Evolutionary conservation across 2,797 vertebrate species (phyloP), one percentile per base, ranked within the genome.

Genomic region (Aplochiton taeniatus): DNA sequence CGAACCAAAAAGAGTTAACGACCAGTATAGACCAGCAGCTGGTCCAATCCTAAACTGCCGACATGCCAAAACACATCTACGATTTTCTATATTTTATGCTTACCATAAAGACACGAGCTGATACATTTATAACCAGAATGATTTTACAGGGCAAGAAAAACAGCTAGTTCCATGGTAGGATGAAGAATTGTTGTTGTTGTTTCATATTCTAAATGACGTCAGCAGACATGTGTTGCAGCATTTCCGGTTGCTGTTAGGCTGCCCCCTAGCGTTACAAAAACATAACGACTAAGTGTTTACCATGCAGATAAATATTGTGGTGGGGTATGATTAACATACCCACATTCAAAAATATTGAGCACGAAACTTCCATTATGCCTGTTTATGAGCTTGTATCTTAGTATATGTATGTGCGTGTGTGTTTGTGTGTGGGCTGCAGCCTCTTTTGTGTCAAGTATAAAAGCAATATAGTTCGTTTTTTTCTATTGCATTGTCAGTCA

Each of bases 231-330:
- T 48, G 47, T 11, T 48, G 47, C 11, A 12, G 47, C 12, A 48
- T 65, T 68, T 93, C 91, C 47, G 91, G 91, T 74, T 92, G 88
- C 0, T 31, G 7, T 18, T 13, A 53, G 16, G 41, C 9, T 20
- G 50, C 61, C 61, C 12, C 11, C 61, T 63, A 54, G 61, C n/a
- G 61, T 44, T 9, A 31, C 31, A 31, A 31, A 31, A 31, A 31
- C 31, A 48, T 3, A 48, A 48, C 3, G 13, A 48, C 3, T 11
- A 48, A 48, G 46, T 11, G 8, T 1, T 11, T 48, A 14, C 9
- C 46, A n/a, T n/a, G n/a, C n/a, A 48, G 46, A 48, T 14, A 48
- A 48, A 48, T 14, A 48, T 3, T 8, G 2, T 48, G 8, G 9
- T 10, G 10, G 46, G 31, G 2, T 6, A 31, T 31, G 31, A 31